Conservation (phyloP, 2,888 invertebrate genomes). For the Hymenopus coronatus region DNA sequence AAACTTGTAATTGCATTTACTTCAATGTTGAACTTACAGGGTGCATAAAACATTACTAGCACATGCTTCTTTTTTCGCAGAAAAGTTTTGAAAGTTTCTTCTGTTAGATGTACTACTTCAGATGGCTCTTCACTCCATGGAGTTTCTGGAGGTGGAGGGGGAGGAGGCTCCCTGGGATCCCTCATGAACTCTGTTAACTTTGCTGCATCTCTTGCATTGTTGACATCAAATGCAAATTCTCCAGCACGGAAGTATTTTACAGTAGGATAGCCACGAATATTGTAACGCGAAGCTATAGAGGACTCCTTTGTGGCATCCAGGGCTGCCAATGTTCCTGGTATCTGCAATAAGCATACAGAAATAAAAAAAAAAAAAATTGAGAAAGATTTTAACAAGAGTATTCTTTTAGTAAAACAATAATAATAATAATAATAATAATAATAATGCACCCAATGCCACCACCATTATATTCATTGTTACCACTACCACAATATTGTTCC, state of each 20-base stretch:
- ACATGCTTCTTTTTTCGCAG: constrained; percentile 85
- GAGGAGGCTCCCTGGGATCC: constrained; percentile 80
- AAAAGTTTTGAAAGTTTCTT: constrained; percentile 67
- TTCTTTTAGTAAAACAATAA: too few species aligned
- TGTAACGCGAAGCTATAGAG: constrained; percentile 63
- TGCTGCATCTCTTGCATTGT: constrained; percentile 68
- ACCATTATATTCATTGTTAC: too few species aligned
- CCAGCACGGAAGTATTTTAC: constrained; percentile 76
- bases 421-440: too few species aligned
- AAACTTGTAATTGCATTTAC: constrained; percentile 1
- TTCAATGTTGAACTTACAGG: constrained; percentile 65
- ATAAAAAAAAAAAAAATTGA: neutral
- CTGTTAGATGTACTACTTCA: constrained; percentile 72
- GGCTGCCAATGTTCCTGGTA: constrained; percentile 74
- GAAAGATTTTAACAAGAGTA: too few species aligned
- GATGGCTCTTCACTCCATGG: constrained; percentile 76
- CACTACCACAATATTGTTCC: too few species aligned
- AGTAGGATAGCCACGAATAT: constrained; percentile 77
- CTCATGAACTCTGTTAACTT: constrained; percentile 81
- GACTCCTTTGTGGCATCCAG: constrained; percentile 81
- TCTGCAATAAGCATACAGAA: constrained; percentile 44
- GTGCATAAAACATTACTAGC: constrained; percentile 88
- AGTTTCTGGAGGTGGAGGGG: constrained; percentile 76
- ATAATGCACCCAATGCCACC: too few species aligned
- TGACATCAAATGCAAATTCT: constrained; percentile 72